Evolutionary conservation across 2,888 invertebrate genomes (phyloP), one percentile per base, ranked within the genome.

Genomic region (Melolontha melolontha): DNA sequence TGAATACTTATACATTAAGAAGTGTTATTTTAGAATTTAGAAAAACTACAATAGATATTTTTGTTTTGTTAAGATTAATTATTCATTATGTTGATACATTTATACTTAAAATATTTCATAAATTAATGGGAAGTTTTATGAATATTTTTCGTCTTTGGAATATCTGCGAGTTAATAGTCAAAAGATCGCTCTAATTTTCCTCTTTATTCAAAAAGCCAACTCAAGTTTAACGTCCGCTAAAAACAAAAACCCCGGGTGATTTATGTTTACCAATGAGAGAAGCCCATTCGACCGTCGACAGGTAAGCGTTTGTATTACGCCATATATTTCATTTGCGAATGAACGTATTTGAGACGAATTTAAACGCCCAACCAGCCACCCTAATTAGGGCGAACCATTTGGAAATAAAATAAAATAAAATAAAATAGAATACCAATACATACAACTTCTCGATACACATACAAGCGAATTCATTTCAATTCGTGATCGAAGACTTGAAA

Each of bases 191-290:
- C 57, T 65, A 65, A 64, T 57, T 64, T 34, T 64, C 27, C 64
- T 52, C 68, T 64, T 65, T 47, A 68, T 68, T 68, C 68, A 68
- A 68, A 68, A 22, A 22, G 57, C 64, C 55, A 47, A 40, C 64
- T 39, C 55, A 68, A 64, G 64, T 67, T 63, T 63, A 34, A 44
- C 47, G 54, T 34, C 49, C 70, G 52, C 17, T 55, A 41, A 55
- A 55, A 67, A 70, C 70, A 70, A 70, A 67, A 70, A 64, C 62
- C 41, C 7, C 22, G 27, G 50, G 55, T 70, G 67, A 70, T 70
- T 70, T 70, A 70, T 70, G 59, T 50, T 55, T 55, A 29, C 62
- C 63, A 67, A 59, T 67, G 62, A 59, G 67, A 47, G 59, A 44
- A 66, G 67, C 51, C 51, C 67, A 62, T 67, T 67, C 63, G 51